Evolutionary conservation across 2,888 invertebrate genomes (phyloP).

Genomic region (Pecten maximus): DNA sequence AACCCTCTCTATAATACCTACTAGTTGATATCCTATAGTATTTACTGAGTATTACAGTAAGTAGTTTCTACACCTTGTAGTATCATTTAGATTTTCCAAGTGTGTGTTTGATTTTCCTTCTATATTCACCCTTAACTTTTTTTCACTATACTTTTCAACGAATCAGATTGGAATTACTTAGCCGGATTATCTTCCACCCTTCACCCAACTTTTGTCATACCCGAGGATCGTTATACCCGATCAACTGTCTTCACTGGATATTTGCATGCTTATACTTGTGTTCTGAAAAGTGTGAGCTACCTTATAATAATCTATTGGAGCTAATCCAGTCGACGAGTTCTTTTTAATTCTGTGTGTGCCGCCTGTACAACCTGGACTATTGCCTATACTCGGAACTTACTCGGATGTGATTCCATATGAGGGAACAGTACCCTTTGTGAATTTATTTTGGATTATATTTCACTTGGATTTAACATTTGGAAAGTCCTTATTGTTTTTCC

Average conservation of each 20-base stretch:
- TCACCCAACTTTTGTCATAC: background rate
- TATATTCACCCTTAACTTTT: background rate
- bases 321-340: conserved; percentile 7
- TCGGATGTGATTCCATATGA: background rate
- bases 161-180: background rate
- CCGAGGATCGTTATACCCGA: conserved; percentile 9
- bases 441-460: conserved; percentile 27
- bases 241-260: background rate
- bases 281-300: background rate
- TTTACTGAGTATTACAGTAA: background rate
- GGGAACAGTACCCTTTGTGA: background rate
- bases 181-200: background rate
- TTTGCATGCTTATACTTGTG: conserved; percentile 24
- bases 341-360: background rate
- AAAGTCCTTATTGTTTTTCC: background rate
- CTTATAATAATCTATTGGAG: conserved; percentile 15
- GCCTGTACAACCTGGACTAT: background rate
- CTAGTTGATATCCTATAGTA: conserved; percentile 11
- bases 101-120: conserved; percentile 36
- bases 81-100: conserved; percentile 1
- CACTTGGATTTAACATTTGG: conserved; percentile 11
- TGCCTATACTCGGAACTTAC: background rate
- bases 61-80: background rate
- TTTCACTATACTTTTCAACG: background rate
- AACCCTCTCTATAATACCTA: conserved; percentile 3